These are phyloP conservation scores for Neodontobutis hainanensis DNA, from an alignment of 2,113 vertebrate genomes.

Conservation along the genomic window DNA sequence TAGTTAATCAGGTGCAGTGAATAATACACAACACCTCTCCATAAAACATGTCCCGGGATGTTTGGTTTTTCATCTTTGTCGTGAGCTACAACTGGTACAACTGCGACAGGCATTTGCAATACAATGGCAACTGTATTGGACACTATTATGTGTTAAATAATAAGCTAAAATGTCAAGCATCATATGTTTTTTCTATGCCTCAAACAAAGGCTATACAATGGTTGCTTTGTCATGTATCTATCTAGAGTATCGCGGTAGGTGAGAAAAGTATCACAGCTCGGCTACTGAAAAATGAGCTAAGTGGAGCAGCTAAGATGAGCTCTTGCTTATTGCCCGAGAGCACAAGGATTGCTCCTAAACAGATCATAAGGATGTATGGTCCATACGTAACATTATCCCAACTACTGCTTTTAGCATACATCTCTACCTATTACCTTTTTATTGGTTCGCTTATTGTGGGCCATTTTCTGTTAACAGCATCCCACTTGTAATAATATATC, in stretches of 20 bases:
- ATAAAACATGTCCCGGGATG: conserved; percentile 5
- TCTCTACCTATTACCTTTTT: conserved; percentile 34
- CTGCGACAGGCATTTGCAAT: background rate
- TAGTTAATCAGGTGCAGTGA: conserved; percentile 22
- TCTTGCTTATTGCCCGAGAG: conserved; percentile 49
- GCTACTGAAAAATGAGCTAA: conserved; percentile 62
- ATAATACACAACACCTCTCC: background rate
- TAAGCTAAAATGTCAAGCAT: conserved; percentile 38
- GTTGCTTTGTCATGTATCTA: conserved; percentile 43
- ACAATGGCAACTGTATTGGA: conserved; percentile 19
- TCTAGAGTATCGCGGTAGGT: conserved; percentile 44
- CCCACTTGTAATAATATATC: conserved; percentile 39
- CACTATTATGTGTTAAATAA: conserved; percentile 37
- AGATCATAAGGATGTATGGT: conserved; percentile 22
- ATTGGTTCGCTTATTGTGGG: conserved; percentile 27
- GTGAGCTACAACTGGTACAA: background rate
- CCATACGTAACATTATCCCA: conserved; percentile 35
- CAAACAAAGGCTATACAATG: conserved; percentile 52
- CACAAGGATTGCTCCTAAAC: conserved; percentile 37
- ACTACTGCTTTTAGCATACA: conserved; percentile 23
- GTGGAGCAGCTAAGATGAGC: conserved; percentile 46
- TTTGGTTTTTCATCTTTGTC: conserved; percentile 7
- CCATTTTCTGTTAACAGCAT: conserved; percentile 33
- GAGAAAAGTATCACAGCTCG: conserved; percentile 35
- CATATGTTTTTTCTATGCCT: conserved; percentile 32